phyloP scores from a whole-genome alignment of 2,797 vertebrate genomes.

The Danio choprae region DNA sequence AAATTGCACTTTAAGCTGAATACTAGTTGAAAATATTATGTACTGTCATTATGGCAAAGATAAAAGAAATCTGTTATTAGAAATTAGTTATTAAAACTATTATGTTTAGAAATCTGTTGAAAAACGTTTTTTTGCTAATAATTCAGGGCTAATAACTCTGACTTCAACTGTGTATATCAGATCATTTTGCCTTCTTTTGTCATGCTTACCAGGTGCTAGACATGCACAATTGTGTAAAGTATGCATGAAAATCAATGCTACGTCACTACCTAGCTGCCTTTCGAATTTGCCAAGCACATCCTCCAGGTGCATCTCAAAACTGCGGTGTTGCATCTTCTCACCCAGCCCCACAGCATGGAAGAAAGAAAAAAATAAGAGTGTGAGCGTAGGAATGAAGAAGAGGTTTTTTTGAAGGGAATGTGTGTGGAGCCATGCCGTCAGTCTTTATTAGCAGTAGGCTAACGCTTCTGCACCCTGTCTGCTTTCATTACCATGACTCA shows the following conservation, averaged over 20 bases:
- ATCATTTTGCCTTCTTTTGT: slow-evolving; percentile 25
- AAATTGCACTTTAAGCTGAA: too few relatives aligned
- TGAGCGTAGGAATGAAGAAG: slow-evolving; percentile 32
- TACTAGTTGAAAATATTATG: too few relatives aligned
- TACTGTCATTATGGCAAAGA: too few relatives aligned
- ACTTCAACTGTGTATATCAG: too few relatives aligned
- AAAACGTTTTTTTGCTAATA: too few relatives aligned
- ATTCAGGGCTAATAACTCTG: too few relatives aligned
- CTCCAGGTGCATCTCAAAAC: background rate
- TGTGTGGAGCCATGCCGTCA: slow-evolving; percentile 54
- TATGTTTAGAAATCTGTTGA: too few relatives aligned
- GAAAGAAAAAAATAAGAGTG: slow-evolving; percentile 53
- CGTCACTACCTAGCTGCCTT: slow-evolving; percentile 2
- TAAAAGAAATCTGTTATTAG: too few relatives aligned
- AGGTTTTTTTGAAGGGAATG: slow-evolving; percentile 48
- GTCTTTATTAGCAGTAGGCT: slow-evolving; percentile 62
- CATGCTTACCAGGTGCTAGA: background rate
- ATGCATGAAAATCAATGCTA: background rate
- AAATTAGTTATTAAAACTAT: too few relatives aligned
- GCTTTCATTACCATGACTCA: slow-evolving; percentile 65
- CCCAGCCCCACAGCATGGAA: slow-evolving; percentile 50
- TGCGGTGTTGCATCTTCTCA: slow-evolving; percentile 14
- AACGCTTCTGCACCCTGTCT: slow-evolving; percentile 63
- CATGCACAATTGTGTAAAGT: slow-evolving; percentile 1
- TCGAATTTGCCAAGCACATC: slow-evolving; percentile 49